Base-by-base conservation (phyloP, 2,888 invertebrate species). In the Drosophila rellima region DNA sequence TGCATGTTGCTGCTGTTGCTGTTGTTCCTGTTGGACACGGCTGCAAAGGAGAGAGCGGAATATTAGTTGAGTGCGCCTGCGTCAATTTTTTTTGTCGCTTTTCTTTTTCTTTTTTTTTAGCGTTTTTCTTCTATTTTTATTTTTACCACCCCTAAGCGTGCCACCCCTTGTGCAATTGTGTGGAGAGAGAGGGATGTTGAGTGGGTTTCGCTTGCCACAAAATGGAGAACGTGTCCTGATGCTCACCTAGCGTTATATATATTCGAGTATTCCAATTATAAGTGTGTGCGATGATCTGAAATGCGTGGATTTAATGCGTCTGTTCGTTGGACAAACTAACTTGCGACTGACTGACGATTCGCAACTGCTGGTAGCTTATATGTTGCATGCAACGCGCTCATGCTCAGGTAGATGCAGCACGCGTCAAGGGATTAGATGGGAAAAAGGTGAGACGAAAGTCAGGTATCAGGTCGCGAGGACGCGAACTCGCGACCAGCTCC, bases 1-100 rank as follows among this genome's bases (percentile, higher is more conserved):
- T 92, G 92, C 92, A 92, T 92, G 52, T 77, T 91, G 74, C 33
- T 57, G 55, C 15, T 37, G 15, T 37, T 37, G 44, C 20, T 50
- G 52, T 7, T 47, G 13, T 17, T 35, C 15, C 47, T 57, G 44
- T 42, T 61, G n/a, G 54, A 47, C 33, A 64, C 73, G 74, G 71
- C 89, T 85, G 71, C 59, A 54, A 67, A 29, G 50, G 40, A 62
- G 52, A 68, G 40, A 40, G 11, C 3, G 20, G 33, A 40, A 10
- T 35, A 33, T 48, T 10, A 52, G 40, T 23, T 40, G n/a, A 80
- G 15, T 83, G 91, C 91, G 91, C 91, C 79, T 91, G 91, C 89
- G 82, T 82, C 66, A 60, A 65, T 80, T 90, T 90, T 87, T 78
- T 69, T 60, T 40, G 33, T 60, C 31, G 29, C 68, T 65, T 80